Conservation (phyloP, 2,113 vertebrate species). For the Siphamia tubifer region DNA sequence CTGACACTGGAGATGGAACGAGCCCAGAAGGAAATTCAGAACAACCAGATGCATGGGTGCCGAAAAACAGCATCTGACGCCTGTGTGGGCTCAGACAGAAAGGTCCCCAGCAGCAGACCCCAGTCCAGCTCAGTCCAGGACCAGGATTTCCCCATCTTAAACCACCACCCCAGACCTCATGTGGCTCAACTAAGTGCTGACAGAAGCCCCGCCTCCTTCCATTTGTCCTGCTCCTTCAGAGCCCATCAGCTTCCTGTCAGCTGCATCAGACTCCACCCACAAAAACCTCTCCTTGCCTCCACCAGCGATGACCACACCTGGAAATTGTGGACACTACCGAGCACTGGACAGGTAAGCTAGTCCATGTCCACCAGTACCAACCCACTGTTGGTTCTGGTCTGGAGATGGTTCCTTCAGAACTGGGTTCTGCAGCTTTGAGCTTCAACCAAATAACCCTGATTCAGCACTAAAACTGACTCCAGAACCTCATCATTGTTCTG, state of each 20-base stretch:
- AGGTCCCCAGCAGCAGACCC: not conserved
- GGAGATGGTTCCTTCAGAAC: too few species aligned
- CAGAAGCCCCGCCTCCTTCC: not conserved
- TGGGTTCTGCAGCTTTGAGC: too few species aligned
- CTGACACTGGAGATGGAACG: slow-evolving; percentile 8
- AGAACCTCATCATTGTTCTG: too few species aligned
- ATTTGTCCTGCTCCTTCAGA: slow-evolving; percentile 22
- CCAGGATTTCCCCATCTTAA: not conserved
- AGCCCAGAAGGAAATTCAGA: not conserved
- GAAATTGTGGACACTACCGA: slow-evolving; percentile 49
- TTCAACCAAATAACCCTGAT: too few species aligned
- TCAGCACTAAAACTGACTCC: too few species aligned
- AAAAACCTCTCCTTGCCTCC: slow-evolving; percentile 9
- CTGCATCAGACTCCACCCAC: slow-evolving; percentile 45
- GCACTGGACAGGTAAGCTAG: slow-evolving; percentile 2
- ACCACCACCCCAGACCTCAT: not conserved
- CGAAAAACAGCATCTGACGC: too few species aligned
- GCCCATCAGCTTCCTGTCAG: slow-evolving; percentile 47
- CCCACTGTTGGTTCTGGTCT: too few species aligned
- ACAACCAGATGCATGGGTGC: not conserved
- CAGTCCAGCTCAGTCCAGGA: too few species aligned
- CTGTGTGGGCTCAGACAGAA: too few species aligned
- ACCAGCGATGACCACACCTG: slow-evolving; percentile 52
- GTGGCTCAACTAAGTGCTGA: not conserved
- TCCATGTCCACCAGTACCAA: too few species aligned